Evolutionary conservation across 2,113 vertebrate species (phyloP).

Genomic region (Bambusicola thoracicus): DNA sequence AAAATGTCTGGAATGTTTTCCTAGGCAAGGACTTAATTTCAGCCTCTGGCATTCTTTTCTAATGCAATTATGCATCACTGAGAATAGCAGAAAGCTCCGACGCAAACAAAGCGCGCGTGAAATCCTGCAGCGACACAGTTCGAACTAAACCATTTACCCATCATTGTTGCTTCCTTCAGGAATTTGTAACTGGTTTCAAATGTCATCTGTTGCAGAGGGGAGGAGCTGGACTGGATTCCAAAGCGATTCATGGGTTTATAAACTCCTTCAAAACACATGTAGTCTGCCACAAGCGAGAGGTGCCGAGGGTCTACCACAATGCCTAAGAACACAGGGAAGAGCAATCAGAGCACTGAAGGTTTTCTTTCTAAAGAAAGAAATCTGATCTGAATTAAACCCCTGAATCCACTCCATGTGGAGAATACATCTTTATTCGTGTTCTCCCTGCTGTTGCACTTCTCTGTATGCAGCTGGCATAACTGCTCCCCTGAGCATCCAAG

Average conservation of each 20-base stretch:
- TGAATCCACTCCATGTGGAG: not conserved
- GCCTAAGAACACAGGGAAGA: slow-evolving; percentile 74
- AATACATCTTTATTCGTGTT: not conserved
- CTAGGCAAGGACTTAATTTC: not conserved
- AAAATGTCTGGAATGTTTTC: slow-evolving; percentile 29
- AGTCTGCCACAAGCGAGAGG: slow-evolving; percentile 95
- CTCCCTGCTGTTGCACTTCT: not conserved
- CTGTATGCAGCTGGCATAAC: not conserved
- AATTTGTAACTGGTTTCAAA: slow-evolving; percentile 98
- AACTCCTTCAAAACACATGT: slow-evolving; percentile 96
- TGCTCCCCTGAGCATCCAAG: not conserved
- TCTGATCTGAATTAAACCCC: not conserved
- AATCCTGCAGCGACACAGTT: not conserved
- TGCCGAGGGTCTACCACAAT: slow-evolving; percentile 95
- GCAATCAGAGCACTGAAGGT: not conserved
- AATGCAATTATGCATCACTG: not conserved
- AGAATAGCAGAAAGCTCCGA: not conserved
- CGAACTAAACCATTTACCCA: slow-evolving; percentile 75
- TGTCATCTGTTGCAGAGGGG: slow-evolving; percentile 98
- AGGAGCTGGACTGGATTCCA: slow-evolving; percentile 91
- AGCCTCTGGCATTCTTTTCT: slow-evolving; percentile 11
- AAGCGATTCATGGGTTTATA: slow-evolving; percentile 93
- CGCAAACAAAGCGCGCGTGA: not conserved
- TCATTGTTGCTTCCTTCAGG: slow-evolving; percentile 91
- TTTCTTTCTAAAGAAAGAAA: not conserved